Percentiles rank a stretch among this genome's conserved stretches.
phyloP scores from a whole-genome alignment of 2,113 vertebrate genomes.

The Phyllostomus discolor region DNA sequence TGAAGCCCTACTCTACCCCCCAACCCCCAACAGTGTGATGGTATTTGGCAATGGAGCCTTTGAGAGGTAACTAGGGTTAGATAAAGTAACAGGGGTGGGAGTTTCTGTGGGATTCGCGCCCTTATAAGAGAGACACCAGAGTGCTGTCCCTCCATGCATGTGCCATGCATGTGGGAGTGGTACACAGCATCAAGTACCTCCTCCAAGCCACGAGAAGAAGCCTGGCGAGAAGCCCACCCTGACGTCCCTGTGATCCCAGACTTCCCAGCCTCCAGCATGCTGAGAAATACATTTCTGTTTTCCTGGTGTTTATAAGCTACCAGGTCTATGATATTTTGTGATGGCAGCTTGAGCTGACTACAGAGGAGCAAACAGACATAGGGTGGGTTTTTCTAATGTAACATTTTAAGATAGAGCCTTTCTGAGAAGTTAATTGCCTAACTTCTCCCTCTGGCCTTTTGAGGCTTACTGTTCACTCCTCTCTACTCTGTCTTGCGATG shows the following conservation, averaged over 20 bases:
- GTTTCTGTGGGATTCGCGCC: neutral
- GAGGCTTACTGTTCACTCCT: neutral
- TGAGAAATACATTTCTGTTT: neutral
- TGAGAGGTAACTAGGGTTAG: neutral
- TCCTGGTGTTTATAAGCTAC: neutral
- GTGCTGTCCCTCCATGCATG: too few relatives aligned
- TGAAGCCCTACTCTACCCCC: neutral
- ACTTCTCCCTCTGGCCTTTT: neutral
- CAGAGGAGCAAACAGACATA: neutral
- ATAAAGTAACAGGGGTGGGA: neutral
- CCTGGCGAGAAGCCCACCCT: neutral
- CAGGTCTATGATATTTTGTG: neutral
- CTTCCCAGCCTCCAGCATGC: neutral
- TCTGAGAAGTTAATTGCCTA: neutral
- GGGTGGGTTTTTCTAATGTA: neutral
- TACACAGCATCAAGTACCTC: too few relatives aligned
- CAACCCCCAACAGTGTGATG: neutral
- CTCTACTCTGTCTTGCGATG: neutral
- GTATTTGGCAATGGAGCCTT: neutral
- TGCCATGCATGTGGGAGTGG: neutral
- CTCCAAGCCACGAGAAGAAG: neutral
- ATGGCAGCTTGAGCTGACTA: neutral
- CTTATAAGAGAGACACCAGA: neutral
- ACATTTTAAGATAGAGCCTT: neutral
- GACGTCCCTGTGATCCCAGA: neutral